phyloP scores from a whole-genome alignment of 2,888 invertebrate species.

The Lochmaea capreae region DNA sequence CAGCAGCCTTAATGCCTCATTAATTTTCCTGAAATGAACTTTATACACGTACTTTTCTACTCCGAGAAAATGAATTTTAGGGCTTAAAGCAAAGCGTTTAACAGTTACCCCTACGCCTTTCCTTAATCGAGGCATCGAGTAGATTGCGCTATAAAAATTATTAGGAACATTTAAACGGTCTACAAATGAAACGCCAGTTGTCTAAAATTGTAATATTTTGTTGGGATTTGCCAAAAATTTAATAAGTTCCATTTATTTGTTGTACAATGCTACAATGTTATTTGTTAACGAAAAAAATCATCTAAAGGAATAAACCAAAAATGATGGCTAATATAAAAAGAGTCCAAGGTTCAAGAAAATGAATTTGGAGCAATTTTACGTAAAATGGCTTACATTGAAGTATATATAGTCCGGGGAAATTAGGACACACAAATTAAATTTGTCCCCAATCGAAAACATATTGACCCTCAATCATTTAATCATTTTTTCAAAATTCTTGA shows the following conservation, averaged over 20 bases:
- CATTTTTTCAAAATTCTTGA: too few species aligned
- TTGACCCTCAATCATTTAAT: too few species aligned
- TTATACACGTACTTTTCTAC: conserved; percentile 26
- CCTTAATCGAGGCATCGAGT: neutral
- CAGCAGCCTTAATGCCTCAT: conserved; percentile 26
- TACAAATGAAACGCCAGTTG: neutral
- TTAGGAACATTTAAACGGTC: neutral
- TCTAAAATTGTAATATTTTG: neutral
- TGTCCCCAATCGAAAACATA: too few species aligned
- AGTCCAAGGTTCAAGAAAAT: too few species aligned
- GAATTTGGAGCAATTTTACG: too few species aligned
- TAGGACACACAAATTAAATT: too few species aligned
- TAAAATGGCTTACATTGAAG: too few species aligned
- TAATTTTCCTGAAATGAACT: conserved; percentile 31
- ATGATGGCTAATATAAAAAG: too few species aligned
- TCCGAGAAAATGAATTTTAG: conserved; percentile 22
- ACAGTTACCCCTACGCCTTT: neutral
- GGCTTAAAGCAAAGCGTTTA: conserved; percentile 2
- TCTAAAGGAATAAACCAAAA: too few species aligned
- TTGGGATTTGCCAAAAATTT: neutral
- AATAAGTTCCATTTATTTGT: neutral
- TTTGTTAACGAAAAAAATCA: too few species aligned
- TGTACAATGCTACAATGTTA: too few species aligned
- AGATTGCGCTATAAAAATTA: neutral
- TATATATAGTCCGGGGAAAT: too few species aligned